phyloP scores from a whole-genome alignment of 2,797 vertebrate species.

The Pteronotus mesoamericanus region DNA sequence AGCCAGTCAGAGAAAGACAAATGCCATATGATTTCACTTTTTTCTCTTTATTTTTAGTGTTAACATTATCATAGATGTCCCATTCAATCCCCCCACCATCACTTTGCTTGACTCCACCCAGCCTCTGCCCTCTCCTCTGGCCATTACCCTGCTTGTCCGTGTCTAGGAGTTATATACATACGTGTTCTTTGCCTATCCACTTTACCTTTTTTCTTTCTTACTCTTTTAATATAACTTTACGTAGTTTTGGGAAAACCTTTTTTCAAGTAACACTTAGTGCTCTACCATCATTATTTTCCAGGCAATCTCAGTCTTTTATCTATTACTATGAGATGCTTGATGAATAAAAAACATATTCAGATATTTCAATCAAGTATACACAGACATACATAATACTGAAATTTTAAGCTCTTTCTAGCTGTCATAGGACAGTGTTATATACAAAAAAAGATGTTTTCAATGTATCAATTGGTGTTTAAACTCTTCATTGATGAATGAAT shows the following conservation, averaged over 20 bases:
- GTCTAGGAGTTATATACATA: background rate
- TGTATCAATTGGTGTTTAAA: background rate
- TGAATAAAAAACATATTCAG: background rate
- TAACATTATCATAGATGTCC: background rate
- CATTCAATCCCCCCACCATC: background rate
- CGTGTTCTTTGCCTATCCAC: background rate
- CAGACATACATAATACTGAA: background rate
- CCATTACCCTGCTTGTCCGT: background rate
- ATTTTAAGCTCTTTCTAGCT: background rate
- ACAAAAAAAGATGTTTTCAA: background rate
- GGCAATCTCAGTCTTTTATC: background rate
- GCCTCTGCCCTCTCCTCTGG: too few relatives aligned
- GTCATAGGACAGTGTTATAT: background rate
- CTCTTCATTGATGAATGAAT: background rate
- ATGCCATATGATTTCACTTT: background rate
- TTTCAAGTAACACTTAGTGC: background rate
- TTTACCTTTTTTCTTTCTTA: background rate
- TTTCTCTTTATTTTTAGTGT: background rate
- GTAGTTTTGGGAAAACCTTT: background rate
- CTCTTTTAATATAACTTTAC: background rate
- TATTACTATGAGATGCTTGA: conserved; percentile 4
- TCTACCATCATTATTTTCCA: background rate
- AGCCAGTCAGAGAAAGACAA: background rate
- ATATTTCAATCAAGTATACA: background rate
- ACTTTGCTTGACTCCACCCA: background rate